Conservation (phyloP, 2,888 invertebrate genomes). For the Cephus runcator region DNA sequence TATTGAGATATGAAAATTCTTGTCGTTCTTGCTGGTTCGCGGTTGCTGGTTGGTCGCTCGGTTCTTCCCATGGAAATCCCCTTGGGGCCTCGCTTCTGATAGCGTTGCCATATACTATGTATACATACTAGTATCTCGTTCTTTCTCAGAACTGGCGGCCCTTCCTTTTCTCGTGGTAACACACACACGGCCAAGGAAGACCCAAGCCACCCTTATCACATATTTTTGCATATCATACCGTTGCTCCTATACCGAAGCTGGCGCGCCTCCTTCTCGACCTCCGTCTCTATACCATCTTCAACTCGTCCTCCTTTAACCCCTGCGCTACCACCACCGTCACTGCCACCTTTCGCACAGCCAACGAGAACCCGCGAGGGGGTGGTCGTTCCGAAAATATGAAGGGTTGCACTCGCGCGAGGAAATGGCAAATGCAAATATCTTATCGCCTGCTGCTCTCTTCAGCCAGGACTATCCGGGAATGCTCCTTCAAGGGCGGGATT, state of each 20-base stretch:
- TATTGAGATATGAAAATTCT: conserved; percentile 58
- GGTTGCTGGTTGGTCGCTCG: conserved; percentile 37
- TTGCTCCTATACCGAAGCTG: background rate
- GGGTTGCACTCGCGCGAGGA: conserved; percentile 12
- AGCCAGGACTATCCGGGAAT: background rate
- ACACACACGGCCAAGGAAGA: conserved; percentile 17
- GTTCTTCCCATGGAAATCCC: conserved; percentile 33
- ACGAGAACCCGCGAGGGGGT: conserved; percentile 22
- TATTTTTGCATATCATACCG: conserved; percentile 56
- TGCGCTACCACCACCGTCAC: background rate
- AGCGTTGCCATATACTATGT: conserved; percentile 43
- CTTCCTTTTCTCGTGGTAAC: conserved; percentile 9
- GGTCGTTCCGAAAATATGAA: conserved; percentile 15
- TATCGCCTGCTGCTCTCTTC: conserved; percentile 4
- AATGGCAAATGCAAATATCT: conserved; percentile 20
- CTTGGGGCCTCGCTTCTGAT: conserved; percentile 48
- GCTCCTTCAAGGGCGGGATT: background rate
- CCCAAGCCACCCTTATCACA: conserved; percentile 52
- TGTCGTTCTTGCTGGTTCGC: conserved; percentile 45
- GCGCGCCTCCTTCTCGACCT: conserved; percentile 8
- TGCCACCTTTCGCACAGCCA: conserved; percentile 4
- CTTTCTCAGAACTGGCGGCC: background rate
- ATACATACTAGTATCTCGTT: background rate
- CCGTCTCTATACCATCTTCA: background rate
- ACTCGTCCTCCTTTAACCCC: background rate